Conservation (phyloP, 2,888 invertebrate genomes). For the Pherbina coryleti region DNA sequence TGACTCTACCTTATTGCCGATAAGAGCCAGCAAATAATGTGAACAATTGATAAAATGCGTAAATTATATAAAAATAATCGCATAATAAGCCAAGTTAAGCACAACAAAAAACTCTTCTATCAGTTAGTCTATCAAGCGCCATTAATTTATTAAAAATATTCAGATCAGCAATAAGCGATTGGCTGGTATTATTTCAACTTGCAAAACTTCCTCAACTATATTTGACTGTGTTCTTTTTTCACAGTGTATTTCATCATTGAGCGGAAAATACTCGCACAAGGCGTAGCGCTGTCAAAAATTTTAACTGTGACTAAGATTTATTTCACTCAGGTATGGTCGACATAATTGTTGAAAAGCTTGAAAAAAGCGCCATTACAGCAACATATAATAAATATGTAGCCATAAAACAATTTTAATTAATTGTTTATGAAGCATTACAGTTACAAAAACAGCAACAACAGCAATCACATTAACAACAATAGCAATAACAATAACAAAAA, state of each 20-base stretch:
- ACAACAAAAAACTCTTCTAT: too few relatives aligned
- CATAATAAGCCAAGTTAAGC: too few relatives aligned
- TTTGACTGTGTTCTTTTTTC: neutral
- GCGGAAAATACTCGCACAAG: neutral
- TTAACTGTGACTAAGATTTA: neutral
- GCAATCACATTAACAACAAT: neutral
- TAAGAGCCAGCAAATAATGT: too few relatives aligned
- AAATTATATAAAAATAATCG: too few relatives aligned
- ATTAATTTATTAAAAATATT: too few relatives aligned
- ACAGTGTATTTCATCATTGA: too few relatives aligned
- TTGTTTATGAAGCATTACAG: conserved; percentile 5
- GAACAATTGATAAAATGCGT: too few relatives aligned
- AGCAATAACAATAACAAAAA: conserved; percentile 7
- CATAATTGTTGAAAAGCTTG: conserved; percentile 10
- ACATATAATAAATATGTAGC: neutral
- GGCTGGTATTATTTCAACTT: too few relatives aligned
- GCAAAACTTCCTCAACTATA: too few relatives aligned
- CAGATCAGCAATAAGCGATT: too few relatives aligned
- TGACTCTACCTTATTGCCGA: too few relatives aligned
- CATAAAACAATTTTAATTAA: conserved; percentile 5
- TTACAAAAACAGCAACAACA: neutral
- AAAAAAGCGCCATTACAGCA: neutral
- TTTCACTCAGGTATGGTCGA: neutral
- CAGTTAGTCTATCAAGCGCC: too few relatives aligned
- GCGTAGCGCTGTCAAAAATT: neutral